Evolutionary conservation across 2,797 vertebrate genomes (phyloP), one percentile per base, ranked within the genome.

Genomic region (Sebastolobus altivelis): DNA sequence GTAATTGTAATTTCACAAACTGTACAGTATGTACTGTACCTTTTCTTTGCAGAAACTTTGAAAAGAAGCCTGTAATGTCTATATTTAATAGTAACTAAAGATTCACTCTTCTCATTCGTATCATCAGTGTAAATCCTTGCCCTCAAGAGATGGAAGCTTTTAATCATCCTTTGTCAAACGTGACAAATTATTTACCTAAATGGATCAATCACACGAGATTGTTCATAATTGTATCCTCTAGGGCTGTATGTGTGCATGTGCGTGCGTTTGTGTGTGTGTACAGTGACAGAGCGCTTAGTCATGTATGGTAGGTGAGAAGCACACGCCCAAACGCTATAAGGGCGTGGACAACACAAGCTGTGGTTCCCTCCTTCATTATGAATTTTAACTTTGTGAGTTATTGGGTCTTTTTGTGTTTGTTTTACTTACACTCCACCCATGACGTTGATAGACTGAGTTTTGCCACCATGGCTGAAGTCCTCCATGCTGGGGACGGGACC

Each of bases 391-490:
- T 12, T 22, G 25, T 11, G 10, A 22, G 27, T 55, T 6, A 2
- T 40, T 29, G 3, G 9, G n/a, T 29, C 40, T 25, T 3, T 5
- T 29, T 52, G 49, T 52, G 18, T 7, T 56, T 11, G 8, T 56
- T 22, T 58, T 37, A 97, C 98, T 97, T 95, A 99, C 98, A 98
- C 96, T 92, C 98, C 98, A 82, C 94, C 95, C 43, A 96, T 87
- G 14, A 99, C 96, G 2, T 96, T 90, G 86, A 96, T 91, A 1
- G 98, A 99, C 87, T 97, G 97, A 38, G 97, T 97, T 93, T 96
- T 98, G 72, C 87, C 71, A 2, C 97, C 96, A 2, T 96, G 97
- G 77, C 95, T 94, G 0, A 96, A 94, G 18, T 95, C 96, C 62
- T 96, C 97, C 93, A 98, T 96, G 93, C 94, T 95, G 67, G 95